Percentiles rank a stretch among this genome's conserved stretches.
Conservation (phyloP, 2,113 vertebrate species). For the Pungitius pungitius region DNA sequence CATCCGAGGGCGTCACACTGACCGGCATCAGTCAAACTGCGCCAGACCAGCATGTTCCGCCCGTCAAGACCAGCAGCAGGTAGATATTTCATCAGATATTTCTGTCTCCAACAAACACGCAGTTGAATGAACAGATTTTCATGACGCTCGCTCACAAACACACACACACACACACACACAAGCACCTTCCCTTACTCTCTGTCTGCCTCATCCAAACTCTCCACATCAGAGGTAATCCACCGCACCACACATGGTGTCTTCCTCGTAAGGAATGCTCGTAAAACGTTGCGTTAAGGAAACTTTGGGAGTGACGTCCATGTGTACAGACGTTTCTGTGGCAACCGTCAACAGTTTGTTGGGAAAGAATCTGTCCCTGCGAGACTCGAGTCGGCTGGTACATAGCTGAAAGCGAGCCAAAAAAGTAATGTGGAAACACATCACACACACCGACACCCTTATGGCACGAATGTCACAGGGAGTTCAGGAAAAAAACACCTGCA, state of each 20-base stretch:
- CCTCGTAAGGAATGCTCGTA: constrained; percentile 34
- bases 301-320: constrained; percentile 34
- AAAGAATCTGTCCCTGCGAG: constrained; percentile 38
- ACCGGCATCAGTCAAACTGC: constrained; percentile 91
- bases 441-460: not conserved
- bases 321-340: constrained; percentile 12
- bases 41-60: constrained; percentile 82
- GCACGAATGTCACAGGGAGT: constrained; percentile 4
- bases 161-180: not conserved
- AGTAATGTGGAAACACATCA: constrained; percentile 50
- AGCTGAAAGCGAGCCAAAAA: constrained; percentile 45
- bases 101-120: constrained; percentile 9
- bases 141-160: not conserved
- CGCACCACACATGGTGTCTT: not conserved
- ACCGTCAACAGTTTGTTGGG: constrained; percentile 56
- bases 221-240: constrained; percentile 21
- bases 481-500: constrained; percentile 4
- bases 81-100: constrained; percentile 44
- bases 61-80: constrained; percentile 87
- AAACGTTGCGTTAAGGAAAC: constrained; percentile 25
- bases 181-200: not conserved
- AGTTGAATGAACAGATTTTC: constrained; percentile 9
- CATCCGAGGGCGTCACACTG: constrained; percentile 90
- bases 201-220: not conserved
- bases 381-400: constrained; percentile 30